A percentile compares a stretch with the other conserved stretches of the same genome.
Conservation (phyloP, 1,140 invertebrate genomes). For the Harlomillsia oculata region DNA sequence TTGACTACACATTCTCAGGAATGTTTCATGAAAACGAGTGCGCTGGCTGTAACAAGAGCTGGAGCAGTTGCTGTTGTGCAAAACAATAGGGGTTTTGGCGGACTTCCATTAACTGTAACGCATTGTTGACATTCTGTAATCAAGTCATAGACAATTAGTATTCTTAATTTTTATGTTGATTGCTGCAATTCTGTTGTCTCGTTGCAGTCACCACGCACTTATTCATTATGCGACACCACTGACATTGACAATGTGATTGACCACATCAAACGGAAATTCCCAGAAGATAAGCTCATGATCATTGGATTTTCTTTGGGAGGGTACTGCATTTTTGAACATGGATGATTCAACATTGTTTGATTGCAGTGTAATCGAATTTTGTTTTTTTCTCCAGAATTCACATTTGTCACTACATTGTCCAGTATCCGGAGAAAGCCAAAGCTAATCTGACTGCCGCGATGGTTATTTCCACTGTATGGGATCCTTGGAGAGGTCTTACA, state of each 20-base stretch:
- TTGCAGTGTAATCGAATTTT: background rate
- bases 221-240: constrained; percentile 19
- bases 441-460: constrained; percentile 8
- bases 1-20: constrained; percentile 60
- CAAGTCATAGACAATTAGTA: background rate
- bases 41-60: constrained; percentile 52
- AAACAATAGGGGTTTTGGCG: constrained; percentile 68
- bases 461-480: constrained; percentile 23
- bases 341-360: background rate
- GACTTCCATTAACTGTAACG: constrained; percentile 48
- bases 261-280: constrained; percentile 19
- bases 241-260: constrained; percentile 17
- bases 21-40: constrained; percentile 70
- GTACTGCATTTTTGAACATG: constrained; percentile 1
- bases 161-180: background rate
- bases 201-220: constrained; percentile 17
- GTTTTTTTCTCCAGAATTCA: constrained; percentile 14
- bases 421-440: constrained; percentile 13
- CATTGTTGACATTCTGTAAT: background rate
- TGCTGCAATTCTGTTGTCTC: background rate
- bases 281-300: constrained; percentile 6
- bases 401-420: constrained; percentile 18
- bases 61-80: constrained; percentile 65
- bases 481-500: background rate
- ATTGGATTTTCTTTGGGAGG: constrained; percentile 28